Evolutionary conservation across 2,113 vertebrate species (phyloP).

Genomic region (Sinocyclocheilus anophthalmus): DNA sequence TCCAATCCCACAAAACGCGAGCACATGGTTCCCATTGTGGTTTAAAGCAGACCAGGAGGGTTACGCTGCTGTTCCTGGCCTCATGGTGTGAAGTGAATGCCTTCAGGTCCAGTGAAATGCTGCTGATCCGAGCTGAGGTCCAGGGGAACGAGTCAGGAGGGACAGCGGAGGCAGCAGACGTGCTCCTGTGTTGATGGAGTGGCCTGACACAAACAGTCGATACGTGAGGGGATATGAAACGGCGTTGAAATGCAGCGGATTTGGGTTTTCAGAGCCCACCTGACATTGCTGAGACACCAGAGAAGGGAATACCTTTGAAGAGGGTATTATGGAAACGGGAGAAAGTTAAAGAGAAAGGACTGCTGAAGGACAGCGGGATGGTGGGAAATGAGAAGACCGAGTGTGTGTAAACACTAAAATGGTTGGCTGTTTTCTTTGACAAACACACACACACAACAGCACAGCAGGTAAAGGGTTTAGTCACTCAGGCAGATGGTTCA

Average conservation of each 20-base stretch:
- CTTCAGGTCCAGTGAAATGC: conserved; percentile 64
- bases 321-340: conserved; percentile 30
- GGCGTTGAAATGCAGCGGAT: conserved; percentile 73
- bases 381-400: background rate
- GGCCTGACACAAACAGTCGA: conserved; percentile 54
- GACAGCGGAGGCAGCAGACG: conserved; percentile 44
- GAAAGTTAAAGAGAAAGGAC: background rate
- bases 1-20: conserved; percentile 66
- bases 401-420: background rate
- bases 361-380: conserved; percentile 40
- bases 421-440: background rate
- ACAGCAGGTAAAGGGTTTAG: conserved; percentile 43
- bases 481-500: conserved; percentile 21
- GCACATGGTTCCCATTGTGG: conserved; percentile 79
- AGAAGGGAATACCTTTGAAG: conserved; percentile 58
- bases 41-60: conserved; percentile 68
- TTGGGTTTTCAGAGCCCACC: conserved; percentile 58
- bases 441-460: conserved; percentile 14
- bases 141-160: conserved; percentile 39
- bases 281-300: conserved; percentile 41
- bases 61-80: conserved; percentile 65
- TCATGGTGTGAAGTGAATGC: conserved; percentile 71
- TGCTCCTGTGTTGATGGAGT: conserved; percentile 66
- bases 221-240: conserved; percentile 65
- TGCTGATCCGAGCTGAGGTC: conserved; percentile 66